phyloP scores from a whole-genome alignment of 2,888 invertebrate genomes.

The Strigamia crassipes region DNA sequence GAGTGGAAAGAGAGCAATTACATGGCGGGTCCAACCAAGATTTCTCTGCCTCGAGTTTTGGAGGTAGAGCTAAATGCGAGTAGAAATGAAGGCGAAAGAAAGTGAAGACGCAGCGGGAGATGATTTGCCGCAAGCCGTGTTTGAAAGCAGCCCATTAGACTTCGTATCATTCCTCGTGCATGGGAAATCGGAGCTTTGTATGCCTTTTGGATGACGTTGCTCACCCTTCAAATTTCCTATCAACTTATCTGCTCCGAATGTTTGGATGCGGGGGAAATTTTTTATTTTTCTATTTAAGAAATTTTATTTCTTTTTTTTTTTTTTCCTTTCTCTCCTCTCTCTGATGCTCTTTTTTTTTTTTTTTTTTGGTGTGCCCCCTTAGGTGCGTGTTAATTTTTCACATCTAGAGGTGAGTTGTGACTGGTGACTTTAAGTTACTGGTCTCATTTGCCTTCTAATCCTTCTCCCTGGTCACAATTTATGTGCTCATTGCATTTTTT shows the following conservation, averaged over 20 bases:
- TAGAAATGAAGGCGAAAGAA: not conserved
- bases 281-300: not conserved
- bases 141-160: conserved; percentile 31
- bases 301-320: not conserved
- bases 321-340: not conserved
- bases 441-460: conserved; percentile 30
- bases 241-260: conserved; percentile 24
- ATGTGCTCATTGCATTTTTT: conserved; percentile 4
- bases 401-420: not conserved
- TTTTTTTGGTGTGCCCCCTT: not conserved
- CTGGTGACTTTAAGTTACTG: conserved; percentile 28
- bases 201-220: conserved; percentile 34
- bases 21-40: conserved; percentile 21
- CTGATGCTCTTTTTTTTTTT: not conserved
- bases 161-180: conserved; percentile 34
- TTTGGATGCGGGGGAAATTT: not conserved
- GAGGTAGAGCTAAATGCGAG: conserved; percentile 7
- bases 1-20: conserved; percentile 13
- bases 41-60: not conserved
- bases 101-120: conserved; percentile 23
- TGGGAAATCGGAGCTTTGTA: conserved; percentile 34
- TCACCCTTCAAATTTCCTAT: conserved; percentile 10
- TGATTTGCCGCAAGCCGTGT: conserved; percentile 33
- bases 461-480: not conserved
- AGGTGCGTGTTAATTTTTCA: conserved; percentile 31